These are phyloP conservation scores for Sinopyrophorus schimmeli DNA, from an alignment of 2,888 invertebrate species.

Conservation along the genomic window DNA sequence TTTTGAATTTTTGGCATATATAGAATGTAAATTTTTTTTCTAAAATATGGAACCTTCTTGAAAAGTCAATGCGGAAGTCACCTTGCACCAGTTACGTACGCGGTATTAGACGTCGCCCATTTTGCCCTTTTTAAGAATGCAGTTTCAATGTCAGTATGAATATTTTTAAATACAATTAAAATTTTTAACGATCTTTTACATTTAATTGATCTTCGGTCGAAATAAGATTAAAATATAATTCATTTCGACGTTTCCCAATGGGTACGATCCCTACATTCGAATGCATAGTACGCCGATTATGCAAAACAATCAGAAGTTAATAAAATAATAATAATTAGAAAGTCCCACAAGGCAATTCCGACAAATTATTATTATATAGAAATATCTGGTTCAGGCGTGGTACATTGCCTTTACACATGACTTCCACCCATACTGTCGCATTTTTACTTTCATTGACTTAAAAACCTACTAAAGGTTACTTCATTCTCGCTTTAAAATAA, in stretches of 20 bases:
- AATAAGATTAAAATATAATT: no score
- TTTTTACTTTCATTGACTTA: slow-evolving; percentile 36
- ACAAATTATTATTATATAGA: slow-evolving; percentile 17
- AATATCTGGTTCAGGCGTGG: slow-evolving; percentile 29
- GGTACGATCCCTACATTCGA: no score
- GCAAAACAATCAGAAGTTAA: no score
- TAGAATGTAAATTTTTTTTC: no score
- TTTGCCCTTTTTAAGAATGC: slow-evolving; percentile 16
- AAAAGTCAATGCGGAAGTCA: no score
- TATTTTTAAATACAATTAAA: no score
- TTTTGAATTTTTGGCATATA: no score
- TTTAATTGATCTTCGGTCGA: no score
- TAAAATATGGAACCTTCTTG: no score
- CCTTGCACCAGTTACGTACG: slow-evolving; percentile 13
- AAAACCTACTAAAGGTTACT: slow-evolving; percentile 32
- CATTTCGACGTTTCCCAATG: no score
- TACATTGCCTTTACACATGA: slow-evolving; percentile 25
- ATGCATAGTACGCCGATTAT: no score
- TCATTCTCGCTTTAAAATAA: slow-evolving; percentile 12
- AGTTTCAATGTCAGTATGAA: slow-evolving; percentile 22
- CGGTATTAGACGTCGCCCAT: slow-evolving; percentile 5
- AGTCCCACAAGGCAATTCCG: slow-evolving; percentile 15
- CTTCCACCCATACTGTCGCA: slow-evolving; percentile 14
- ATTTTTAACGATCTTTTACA: no score
- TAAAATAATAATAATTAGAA: slow-evolving; percentile 19